A percentile compares a stretch with the other conserved stretches of the same genome.
phyloP scores from a whole-genome alignment of 2,113 vertebrate genomes.

The Aix galericulata region DNA sequence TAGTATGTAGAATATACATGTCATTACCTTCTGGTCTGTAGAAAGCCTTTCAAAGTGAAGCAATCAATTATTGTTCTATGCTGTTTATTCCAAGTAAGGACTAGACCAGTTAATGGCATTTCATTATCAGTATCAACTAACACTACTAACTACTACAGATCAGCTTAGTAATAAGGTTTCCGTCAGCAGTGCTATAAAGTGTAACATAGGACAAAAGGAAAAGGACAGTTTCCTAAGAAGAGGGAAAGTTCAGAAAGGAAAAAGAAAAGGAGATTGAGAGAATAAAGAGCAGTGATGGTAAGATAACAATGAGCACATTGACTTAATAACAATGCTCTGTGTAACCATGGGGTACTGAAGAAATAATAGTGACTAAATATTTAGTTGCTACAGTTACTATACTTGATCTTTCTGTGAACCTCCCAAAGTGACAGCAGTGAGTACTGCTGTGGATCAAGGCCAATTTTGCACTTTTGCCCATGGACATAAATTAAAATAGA shows the following conservation, averaged over 20 bases:
- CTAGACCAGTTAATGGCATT: background rate
- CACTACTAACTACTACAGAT: background rate
- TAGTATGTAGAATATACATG: background rate
- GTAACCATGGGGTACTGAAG: constrained; percentile 29
- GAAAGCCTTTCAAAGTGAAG: background rate
- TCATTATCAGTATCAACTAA: background rate
- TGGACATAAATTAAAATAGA: constrained; percentile 40
- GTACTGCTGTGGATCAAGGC: background rate
- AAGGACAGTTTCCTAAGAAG: background rate
- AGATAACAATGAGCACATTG: background rate
- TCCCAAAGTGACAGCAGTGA: constrained; percentile 36
- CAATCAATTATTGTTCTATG: background rate
- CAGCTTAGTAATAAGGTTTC: background rate
- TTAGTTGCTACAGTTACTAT: constrained; percentile 68
- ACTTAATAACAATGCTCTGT: background rate
- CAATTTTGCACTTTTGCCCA: constrained; percentile 28
- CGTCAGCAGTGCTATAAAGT: background rate
- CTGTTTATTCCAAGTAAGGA: background rate
- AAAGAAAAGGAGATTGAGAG: background rate
- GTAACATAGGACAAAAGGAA: background rate
- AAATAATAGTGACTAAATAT: constrained; percentile 66
- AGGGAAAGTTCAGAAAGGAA: background rate
- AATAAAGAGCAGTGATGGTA: background rate
- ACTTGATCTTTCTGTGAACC: constrained; percentile 53
- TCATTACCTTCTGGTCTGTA: background rate